Base-by-base conservation (phyloP, 35 echinoderm and acorn worm genomes). In the Acanthaster planci region DNA sequence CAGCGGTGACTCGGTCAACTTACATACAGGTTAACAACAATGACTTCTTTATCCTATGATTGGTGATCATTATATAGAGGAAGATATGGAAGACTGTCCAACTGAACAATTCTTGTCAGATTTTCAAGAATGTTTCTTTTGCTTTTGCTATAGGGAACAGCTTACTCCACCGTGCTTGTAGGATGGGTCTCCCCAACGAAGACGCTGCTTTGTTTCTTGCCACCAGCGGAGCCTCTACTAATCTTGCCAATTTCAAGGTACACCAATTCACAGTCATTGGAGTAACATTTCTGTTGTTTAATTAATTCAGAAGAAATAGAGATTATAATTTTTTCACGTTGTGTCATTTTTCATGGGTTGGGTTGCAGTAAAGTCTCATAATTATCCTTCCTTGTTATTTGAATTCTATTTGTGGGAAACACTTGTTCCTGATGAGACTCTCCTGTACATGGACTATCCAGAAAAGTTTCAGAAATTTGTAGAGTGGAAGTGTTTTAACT, bases 221-320 rank as follows among this genome's bases (percentile, higher is more conserved):
- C 42, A 93, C 84, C 19, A 92, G 90, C n/a, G 89, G 89, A 80
- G 96, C 96, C 29, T 93, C 91, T 16, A 84, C 85, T 23, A 99
- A 82, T 89, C 64, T 91, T 91, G 84, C 96, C 81, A 99, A 99
- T 86, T 86, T 87, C 76, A 93, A 94, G 91, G 95, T 97, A 78
- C 27, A 53, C 26, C 35, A 19, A 7, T 52, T 52, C n/a, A n/a
- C 42, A 47, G 42, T 47, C 42, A 47, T 47, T 47, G n/a, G n/a
- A n/a, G n/a, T n/a, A n/a, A n/a, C n/a, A n/a, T n/a, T n/a, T n/a
- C n/a, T n/a, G n/a, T n/a, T n/a, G n/a, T n/a, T n/a, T n/a, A n/a
- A n/a, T n/a, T n/a, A n/a, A n/a, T n/a, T n/a, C n/a, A n/a, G n/a
- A n/a, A n/a, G n/a, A n/a, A n/a, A n/a, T n/a, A n/a, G n/a, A n/a